Evolutionary conservation across 1,140 invertebrate species (phyloP).

Genomic region (Drosophila funebris): DNA sequence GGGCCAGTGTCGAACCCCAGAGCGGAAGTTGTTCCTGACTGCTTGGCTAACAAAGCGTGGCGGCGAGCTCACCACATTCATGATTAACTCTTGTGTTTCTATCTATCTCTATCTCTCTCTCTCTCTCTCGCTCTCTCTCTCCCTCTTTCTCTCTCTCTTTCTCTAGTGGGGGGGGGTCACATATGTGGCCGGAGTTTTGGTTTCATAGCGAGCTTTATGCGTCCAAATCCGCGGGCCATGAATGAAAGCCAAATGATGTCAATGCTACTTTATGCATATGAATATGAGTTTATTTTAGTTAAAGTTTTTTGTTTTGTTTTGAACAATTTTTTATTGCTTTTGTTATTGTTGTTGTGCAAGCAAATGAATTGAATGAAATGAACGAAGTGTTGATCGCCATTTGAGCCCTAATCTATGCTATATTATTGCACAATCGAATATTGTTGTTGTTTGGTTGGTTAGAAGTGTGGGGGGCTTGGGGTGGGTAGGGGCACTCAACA

Average conservation of each 20-base stretch:
- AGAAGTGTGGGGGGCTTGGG: not conserved
- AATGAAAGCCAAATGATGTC: conserved; percentile 74
- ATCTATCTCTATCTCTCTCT: not conserved
- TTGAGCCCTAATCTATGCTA: conserved; percentile 54
- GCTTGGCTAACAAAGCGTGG: conserved; percentile 83
- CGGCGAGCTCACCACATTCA: conserved; percentile 73
- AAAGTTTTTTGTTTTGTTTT: conserved; percentile 3
- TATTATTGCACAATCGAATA: conserved; percentile 64
- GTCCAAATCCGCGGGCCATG: conserved; percentile 51
- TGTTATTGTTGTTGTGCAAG: not conserved
- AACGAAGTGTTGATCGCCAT: conserved; percentile 35
- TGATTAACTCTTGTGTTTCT: conserved; percentile 61
- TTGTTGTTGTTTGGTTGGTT: not conserved
- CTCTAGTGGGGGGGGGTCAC: not conserved
- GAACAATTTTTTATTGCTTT: not conserved
- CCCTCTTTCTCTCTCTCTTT: not conserved
- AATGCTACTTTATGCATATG: conserved; percentile 73
- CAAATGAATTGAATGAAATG: conserved; percentile 4
- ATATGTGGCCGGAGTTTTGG: conserved; percentile 13
- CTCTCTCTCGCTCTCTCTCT: not conserved
- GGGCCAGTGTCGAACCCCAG: conserved; percentile 37
- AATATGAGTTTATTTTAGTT: conserved; percentile 23
- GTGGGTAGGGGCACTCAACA: not conserved
- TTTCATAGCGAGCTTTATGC: conserved; percentile 52
- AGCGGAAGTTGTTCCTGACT: conserved; percentile 83